A percentile compares a stretch with the other conserved stretches of the same genome.
phyloP scores from a whole-genome alignment of 2,113 vertebrate genomes.

The Cacatua alba region DNA sequence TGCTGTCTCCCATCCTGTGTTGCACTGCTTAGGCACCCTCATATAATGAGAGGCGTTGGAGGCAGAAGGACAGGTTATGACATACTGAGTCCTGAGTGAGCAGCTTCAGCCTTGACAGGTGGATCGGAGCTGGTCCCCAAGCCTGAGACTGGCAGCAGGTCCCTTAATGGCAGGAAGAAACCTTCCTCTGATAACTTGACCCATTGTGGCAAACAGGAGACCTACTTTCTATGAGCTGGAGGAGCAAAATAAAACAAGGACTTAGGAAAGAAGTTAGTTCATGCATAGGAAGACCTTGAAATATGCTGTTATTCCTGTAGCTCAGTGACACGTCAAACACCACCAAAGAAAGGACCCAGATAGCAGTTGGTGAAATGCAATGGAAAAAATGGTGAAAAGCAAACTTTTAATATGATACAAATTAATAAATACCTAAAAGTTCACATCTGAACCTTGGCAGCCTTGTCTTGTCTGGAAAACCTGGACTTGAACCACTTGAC shows the following conservation, averaged over 20 bases:
- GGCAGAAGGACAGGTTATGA: neutral
- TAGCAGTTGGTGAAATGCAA: neutral
- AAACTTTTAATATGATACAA: neutral
- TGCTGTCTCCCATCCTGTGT: fast-evolving
- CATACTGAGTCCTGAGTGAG: neutral
- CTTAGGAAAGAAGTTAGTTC: neutral
- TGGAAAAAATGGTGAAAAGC: neutral
- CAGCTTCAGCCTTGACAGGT: neutral
- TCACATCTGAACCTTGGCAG: neutral
- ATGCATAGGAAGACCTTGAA: neutral
- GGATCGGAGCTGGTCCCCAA: neutral
- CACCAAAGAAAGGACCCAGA: neutral
- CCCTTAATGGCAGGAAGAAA: neutral
- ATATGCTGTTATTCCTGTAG: neutral
- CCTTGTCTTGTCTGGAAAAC: neutral
- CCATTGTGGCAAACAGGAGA: neutral
- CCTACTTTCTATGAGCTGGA: neutral
- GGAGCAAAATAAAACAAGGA: neutral
- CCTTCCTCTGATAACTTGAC: neutral
- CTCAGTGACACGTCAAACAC: neutral
- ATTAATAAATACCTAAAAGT: neutral
- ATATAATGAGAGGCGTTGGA: neutral
- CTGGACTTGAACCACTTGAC: neutral
- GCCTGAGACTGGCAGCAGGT: neutral
- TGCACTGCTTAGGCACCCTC: neutral